Evolutionary conservation across 2,113 vertebrate genomes (phyloP), one percentile per base, ranked within the genome.

Genomic region (Colistium nudipinnis): DNA sequence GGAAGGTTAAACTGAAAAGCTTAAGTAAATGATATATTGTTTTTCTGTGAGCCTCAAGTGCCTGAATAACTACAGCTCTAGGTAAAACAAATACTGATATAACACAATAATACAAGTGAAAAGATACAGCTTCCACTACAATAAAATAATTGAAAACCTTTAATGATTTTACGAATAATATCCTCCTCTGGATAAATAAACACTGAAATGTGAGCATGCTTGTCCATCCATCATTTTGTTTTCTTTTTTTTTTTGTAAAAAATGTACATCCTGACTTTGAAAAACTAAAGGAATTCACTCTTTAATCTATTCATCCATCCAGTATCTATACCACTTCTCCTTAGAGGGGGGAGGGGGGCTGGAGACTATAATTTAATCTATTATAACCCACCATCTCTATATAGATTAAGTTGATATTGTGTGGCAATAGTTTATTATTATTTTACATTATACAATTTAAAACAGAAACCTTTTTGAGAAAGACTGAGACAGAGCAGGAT

Each of bases 91-190:
- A n/a, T 14, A 35, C 3, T 25, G 12, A 17, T 48, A 74, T 41
- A 3, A 66, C 39, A 62, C 1, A 0, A 14, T 39, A 17, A 10
- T 7, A 36, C n/a, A 53, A 2, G 3, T 49, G 52, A 59, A 69
- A 73, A 83, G 61, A 83, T 22, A 25, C 60, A 52, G 5, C 19
- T 24, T 53, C 51, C 66, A 80, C 60, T 24, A 79, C 61, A 78
- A 63, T 92, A 91, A 94, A 94, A 94, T 92, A 88, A 95, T 94
- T 33, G 63, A 94, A 94, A 93, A 94, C 93, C 65, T 85, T 97
- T 97, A 96, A 96, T 96, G 91, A 91, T 92, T 92, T 87, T 93
- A 92, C 92, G 95, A 95, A 96, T 94, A 94, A 95, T 88, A 79
- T 89, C 89, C 82, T 93, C 91, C 92, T 95, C 92, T 95, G 93